Conservation (phyloP, 2,797 vertebrate species). For the Anniella stebbinsi region DNA sequence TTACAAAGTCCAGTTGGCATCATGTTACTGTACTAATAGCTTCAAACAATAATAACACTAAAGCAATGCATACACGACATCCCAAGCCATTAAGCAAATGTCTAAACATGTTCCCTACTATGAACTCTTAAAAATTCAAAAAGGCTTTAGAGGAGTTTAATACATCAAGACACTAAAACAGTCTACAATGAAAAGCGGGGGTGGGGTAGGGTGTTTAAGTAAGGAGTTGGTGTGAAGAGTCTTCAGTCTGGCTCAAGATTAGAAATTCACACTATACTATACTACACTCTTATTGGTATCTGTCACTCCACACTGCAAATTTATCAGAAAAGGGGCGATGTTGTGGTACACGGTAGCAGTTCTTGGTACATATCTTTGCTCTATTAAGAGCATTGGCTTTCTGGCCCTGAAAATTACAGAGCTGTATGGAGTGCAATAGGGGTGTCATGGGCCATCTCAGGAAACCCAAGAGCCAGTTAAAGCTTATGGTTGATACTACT, state of each 20-base stretch:
- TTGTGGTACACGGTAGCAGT: too few species aligned
- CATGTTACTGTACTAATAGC: too few species aligned
- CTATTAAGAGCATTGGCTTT: neutral
- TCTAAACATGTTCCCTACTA: too few species aligned
- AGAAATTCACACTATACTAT: neutral
- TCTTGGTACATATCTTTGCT: neutral
- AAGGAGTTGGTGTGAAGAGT: neutral
- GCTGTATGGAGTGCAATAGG: neutral
- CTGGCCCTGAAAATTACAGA: neutral
- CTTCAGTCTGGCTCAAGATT: neutral
- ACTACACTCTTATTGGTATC: too few species aligned
- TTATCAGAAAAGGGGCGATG: neutral
- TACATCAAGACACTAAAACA: neutral
- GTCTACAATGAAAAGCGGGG: neutral
- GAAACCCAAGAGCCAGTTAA: neutral
- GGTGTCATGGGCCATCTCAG: neutral
- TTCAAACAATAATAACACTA: too few species aligned
- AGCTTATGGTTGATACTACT: neutral
- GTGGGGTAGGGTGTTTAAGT: neutral
- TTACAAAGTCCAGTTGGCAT: too few species aligned
- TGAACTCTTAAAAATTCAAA: too few species aligned
- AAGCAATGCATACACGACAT: too few species aligned
- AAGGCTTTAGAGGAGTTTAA: too few species aligned
- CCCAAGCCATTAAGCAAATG: too few species aligned
- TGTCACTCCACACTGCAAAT: neutral